phyloP scores from a whole-genome alignment of 2,888 invertebrate species.

The Campoplex capitator region DNA sequence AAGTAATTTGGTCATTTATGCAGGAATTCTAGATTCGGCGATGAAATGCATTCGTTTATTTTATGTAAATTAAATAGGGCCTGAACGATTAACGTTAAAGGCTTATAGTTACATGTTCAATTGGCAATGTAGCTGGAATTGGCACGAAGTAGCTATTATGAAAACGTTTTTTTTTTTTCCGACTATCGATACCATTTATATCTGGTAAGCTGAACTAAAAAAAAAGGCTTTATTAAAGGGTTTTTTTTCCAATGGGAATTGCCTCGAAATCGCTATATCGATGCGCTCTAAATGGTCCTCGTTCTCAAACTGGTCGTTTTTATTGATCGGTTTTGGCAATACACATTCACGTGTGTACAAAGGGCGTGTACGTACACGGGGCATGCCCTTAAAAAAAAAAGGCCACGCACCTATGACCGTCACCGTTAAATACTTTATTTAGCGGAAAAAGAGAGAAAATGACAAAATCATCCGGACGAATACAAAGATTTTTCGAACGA shows the following conservation, averaged over 20 bases:
- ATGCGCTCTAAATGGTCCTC: constrained; percentile 44
- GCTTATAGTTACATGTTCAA: neutral
- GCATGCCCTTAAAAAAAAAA: neutral
- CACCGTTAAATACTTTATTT: neutral
- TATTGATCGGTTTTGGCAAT: constrained; percentile 6
- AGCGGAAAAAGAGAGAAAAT: neutral
- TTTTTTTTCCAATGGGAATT: constrained; percentile 16
- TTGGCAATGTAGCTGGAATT: neutral
- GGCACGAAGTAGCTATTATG: constrained; percentile 1
- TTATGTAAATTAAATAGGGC: neutral
- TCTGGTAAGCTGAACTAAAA: constrained; percentile 31
- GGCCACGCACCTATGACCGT: neutral
- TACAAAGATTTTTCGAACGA: neutral
- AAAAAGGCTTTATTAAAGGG: constrained; percentile 22
- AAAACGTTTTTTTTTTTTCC: neutral
- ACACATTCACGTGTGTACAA: constrained; percentile 14
- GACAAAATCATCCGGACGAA: neutral
- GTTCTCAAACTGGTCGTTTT: constrained; percentile 47
- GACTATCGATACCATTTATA: constrained; percentile 18
- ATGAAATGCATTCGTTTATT: neutral
- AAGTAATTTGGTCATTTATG: neutral
- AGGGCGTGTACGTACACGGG: neutral
- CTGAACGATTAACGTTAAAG: neutral
- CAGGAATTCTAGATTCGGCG: neutral
- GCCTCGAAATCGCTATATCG: constrained; percentile 40